Conservation (phyloP, 1,140 invertebrate species). For the Teleopsis dalmanni region DNA sequence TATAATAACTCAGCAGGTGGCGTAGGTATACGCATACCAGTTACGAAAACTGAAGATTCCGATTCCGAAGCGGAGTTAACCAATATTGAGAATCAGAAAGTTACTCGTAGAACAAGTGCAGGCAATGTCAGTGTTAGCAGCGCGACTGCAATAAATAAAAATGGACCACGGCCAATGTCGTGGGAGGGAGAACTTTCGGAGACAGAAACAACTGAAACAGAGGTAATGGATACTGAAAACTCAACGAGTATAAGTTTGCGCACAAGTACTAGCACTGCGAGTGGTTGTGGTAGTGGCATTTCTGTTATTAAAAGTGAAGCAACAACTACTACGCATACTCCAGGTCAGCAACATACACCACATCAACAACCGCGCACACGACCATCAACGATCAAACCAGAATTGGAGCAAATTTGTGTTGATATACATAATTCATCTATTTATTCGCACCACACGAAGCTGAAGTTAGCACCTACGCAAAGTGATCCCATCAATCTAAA, state of each 20-base stretch:
- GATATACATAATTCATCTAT: slow-evolving; percentile 18
- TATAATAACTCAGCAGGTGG: slow-evolving; percentile 11
- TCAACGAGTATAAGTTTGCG: slow-evolving; percentile 14
- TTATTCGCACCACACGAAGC: slow-evolving; percentile 13
- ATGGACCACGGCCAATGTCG: slow-evolving; percentile 67
- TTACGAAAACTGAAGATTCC: slow-evolving; percentile 32
- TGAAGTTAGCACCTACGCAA: slow-evolving; percentile 36
- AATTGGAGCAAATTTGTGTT: slow-evolving; percentile 28
- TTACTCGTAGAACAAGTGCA: slow-evolving; percentile 18
- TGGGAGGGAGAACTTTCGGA: slow-evolving; percentile 87
- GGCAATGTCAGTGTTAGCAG: background rate
- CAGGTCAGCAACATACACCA: slow-evolving; percentile 5
- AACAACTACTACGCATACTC: slow-evolving; percentile 13
- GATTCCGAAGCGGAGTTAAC: slow-evolving; percentile 40
- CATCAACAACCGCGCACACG: slow-evolving; percentile 8
- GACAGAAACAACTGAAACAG: slow-evolving; percentile 45
- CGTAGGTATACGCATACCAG: slow-evolving; percentile 30
- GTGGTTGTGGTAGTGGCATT: slow-evolving; percentile 4
- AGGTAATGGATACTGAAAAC: slow-evolving; percentile 41
- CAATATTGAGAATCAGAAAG: slow-evolving; percentile 41
- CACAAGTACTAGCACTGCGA: background rate
- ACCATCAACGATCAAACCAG: slow-evolving; percentile 24
- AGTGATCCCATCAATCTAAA: slow-evolving; percentile 43
- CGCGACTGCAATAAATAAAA: slow-evolving; percentile 22
- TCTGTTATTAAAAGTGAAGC: slow-evolving; percentile 31